Evolutionary conservation across 2,797 vertebrate species (phyloP), one percentile per base, ranked within the genome.

Genomic region (Eidolon dupreanum): DNA sequence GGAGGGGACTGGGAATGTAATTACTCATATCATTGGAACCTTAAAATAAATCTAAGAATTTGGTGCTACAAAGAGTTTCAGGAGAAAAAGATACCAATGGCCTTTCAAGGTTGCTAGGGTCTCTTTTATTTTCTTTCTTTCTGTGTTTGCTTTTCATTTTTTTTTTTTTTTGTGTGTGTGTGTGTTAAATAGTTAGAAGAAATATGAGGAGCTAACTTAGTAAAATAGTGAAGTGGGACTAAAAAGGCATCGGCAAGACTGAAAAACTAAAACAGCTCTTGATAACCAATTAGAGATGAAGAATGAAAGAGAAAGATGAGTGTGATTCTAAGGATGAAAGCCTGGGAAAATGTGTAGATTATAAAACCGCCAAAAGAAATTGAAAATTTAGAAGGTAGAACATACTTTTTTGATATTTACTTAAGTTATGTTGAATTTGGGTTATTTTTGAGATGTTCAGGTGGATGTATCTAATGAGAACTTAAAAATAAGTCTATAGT

Each of bases 1-100:
- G 11, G 22, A 59, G 9, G 38, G 24, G 9, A 51, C 51, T 53
- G 59, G 15, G 16, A 36, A 65, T 81, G 6, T 10, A 65, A 53
- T 61, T 85, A 81, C 77, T 85, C 61, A 26, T 85, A 61, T 10
- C 19, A 73, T 1, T 20, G 28, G 41, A 85, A 81, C 31, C n/a
- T 55, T 68, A 81, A 92, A 89, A 79, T 75, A 89, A 68, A 65
- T 84, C 38, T 81, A 71, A 22, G 22, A 75, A 94, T 83, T 70
- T 92, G 46, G 17, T 33, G 20, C 36, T 66, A 3, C 13, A 75
- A 13, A 59, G 6, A 3, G 43, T 71, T 41, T 95, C 11, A 28
- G 46, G 70, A 78, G 57, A 33, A 89, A 83, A 91, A 81, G 61
- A 31, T 55, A 51, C 1, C n/a, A 90, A n/a, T 12, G 22, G 3